phyloP scores from a whole-genome alignment of 2,888 invertebrate genomes.

The Heterodera filipjevi region DNA sequence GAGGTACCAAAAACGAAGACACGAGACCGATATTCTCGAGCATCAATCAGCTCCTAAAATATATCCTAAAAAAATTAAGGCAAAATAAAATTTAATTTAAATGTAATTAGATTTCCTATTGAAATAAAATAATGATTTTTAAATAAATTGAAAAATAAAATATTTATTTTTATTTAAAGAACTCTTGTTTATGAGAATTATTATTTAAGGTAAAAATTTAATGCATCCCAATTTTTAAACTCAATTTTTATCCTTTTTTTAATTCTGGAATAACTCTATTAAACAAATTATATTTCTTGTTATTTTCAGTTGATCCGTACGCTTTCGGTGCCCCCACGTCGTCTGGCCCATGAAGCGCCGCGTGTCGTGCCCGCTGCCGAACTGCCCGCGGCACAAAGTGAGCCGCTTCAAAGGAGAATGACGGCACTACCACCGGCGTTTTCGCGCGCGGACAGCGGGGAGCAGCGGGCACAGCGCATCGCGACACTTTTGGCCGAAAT shows the following conservation, averaged over 20 bases:
- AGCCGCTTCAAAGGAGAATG: not conserved
- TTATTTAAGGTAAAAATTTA: not conserved
- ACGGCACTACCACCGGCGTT: not conserved
- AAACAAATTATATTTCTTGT: not conserved
- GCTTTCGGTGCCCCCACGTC: slow-evolving; percentile 17
- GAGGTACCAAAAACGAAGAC: too few species aligned
- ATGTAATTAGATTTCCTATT: not conserved
- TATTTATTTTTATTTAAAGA: not conserved
- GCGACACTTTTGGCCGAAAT: slow-evolving; percentile 14
- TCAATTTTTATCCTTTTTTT: too few species aligned
- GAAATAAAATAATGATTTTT: too few species aligned
- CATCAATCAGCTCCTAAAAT: too few species aligned
- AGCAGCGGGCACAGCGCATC: not conserved
- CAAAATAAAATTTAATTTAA: too few species aligned
- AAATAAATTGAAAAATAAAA: not conserved
- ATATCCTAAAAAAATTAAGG: too few species aligned
- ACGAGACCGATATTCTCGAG: too few species aligned
- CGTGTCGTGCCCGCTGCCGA: not conserved
- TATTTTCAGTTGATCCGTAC: slow-evolving; percentile 11
- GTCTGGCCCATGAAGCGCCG: not conserved
- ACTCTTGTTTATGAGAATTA: not conserved
- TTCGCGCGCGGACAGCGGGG: not conserved
- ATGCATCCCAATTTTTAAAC: too few species aligned
- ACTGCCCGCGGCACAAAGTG: not conserved
- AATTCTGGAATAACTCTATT: too few species aligned